phyloP scores from a whole-genome alignment of 2,888 invertebrate species.

The Coronaproctus castanopsis region DNA sequence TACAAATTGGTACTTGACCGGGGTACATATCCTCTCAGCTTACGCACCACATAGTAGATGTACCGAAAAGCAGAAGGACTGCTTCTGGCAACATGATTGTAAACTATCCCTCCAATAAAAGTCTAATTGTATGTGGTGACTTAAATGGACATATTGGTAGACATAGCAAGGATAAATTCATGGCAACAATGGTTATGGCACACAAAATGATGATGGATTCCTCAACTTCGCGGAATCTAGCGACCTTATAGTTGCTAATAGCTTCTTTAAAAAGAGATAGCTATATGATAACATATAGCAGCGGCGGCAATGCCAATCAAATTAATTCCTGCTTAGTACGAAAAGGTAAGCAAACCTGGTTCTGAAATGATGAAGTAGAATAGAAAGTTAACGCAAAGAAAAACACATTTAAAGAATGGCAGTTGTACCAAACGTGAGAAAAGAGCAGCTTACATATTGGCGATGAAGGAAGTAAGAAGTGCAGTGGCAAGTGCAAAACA shows the following conservation, averaged over 20 bases:
- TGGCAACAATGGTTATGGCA: not conserved
- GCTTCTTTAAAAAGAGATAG: not conserved
- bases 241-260: not conserved
- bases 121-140: not conserved
- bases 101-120: not conserved
- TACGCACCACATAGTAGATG: not conserved
- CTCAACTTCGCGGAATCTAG: not conserved
- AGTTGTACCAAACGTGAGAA: too few relatives aligned
- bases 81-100: not conserved
- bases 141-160: not conserved
- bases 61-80: not conserved
- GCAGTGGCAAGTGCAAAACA: too few relatives aligned
- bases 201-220: not conserved
- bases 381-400: too few relatives aligned
- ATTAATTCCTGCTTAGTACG: not conserved
- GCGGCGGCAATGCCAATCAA: not conserved
- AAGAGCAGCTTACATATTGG: too few relatives aligned
- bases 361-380: too few relatives aligned
- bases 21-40: not conserved
- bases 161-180: not conserved
- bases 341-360: too few relatives aligned
- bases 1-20: not conserved
- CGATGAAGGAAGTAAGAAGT: too few relatives aligned
- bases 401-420: too few relatives aligned
- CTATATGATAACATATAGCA: not conserved